Base-by-base conservation (phyloP, 2,888 invertebrate genomes). In the Drosophila glabriapex region DNA sequence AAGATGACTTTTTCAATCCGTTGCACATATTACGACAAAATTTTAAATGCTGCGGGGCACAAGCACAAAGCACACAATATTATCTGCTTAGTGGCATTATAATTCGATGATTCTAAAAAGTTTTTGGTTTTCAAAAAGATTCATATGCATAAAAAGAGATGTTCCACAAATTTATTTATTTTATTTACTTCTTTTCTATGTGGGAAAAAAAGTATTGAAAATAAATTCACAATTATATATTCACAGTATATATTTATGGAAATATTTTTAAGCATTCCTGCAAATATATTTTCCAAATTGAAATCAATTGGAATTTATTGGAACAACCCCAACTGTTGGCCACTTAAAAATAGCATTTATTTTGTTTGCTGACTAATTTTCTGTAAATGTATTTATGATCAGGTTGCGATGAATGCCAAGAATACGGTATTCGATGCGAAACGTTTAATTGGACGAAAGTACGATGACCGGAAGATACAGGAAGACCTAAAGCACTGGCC, bases 401-500 rank as follows among this genome's bases (percentile, higher is more conserved):
- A 96, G 96, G 96, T 96, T 29, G 96, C 96, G 12, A 96, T 96
- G 95, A 97, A 97, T 92, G 97, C 97, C 19, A 95, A 94, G 88
- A 97, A 97, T 91, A 97, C 97, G 4, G 96, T 97, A 0, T 97
- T 97, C 89, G 96, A 97, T 93, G 97, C 97, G 39, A 97, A 97
- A 93, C 95, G 98, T 71, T 94, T 98, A 60, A 97, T 98, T 80
- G 98, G 97, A 4, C 95, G 97, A 66, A 95, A 95, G 85, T 97
- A 95, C 91, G 96, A 97, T 82, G 98, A 98, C 89, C 93, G 95
- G 0, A 95, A 95, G 88, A 96, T 97, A 37, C 97, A 97, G 93
- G 95, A 95, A 54, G 98, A 98, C 92, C 95, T 97, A 92, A 96
- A 97, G 91, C 96, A 96, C 89, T 98, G 97, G 97, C 96, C 97